A percentile compares a stretch with the other conserved stretches of the same genome.
Evolutionary conservation across 2,113 vertebrate species (phyloP).

Genomic region (Neopipo cinnamomea): DNA sequence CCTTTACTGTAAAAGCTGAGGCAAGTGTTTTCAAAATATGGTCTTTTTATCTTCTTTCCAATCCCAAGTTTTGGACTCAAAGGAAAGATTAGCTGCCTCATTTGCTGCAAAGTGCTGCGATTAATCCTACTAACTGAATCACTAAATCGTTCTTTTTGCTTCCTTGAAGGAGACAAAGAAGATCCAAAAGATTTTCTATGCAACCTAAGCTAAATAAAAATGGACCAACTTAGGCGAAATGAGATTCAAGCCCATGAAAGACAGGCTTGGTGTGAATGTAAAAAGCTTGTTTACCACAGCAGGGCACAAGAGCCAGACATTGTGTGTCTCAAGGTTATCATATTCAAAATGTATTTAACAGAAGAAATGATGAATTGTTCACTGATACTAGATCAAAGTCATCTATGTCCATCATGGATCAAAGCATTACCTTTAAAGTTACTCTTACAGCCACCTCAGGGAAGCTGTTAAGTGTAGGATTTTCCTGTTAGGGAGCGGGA

Average conservation of each 20-base stretch:
- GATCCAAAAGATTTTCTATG: neutral
- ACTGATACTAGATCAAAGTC: neutral
- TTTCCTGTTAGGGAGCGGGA: neutral
- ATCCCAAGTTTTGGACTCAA: neutral
- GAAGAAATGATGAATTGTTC: neutral
- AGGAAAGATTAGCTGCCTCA: neutral
- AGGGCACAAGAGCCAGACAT: neutral
- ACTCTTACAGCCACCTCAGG: neutral
- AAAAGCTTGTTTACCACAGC: neutral
- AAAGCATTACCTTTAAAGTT: neutral
- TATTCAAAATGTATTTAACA: neutral
- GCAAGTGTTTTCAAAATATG: neutral
- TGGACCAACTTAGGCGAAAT: neutral
- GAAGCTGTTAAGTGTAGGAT: neutral
- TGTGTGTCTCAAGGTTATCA: neutral
- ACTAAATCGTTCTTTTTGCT: neutral
- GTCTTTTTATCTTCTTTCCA: neutral
- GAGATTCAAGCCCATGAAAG: neutral
- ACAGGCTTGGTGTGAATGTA: neutral
- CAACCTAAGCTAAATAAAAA: neutral
- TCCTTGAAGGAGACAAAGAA: neutral
- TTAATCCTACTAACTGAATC: neutral
- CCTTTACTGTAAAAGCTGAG: neutral
- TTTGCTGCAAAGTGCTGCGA: neutral
- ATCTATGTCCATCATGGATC: neutral